Percentiles rank a stretch among this genome's conserved stretches.
These are phyloP conservation scores for Colletes gigas DNA, from an alignment of 1,140 invertebrate species.

Conservation along the genomic window DNA sequence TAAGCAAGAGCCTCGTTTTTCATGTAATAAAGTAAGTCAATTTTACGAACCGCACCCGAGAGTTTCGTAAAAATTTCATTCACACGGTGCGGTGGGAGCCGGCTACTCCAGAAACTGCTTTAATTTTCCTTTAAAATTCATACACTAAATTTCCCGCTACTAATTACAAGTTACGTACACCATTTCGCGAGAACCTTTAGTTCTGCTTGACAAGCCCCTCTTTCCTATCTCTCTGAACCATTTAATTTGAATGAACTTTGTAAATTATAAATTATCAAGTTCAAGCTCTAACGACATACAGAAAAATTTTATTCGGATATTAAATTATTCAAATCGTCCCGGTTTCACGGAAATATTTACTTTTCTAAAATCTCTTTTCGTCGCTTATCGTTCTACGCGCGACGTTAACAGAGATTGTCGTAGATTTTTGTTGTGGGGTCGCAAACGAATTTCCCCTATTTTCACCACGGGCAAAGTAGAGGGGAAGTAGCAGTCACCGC, in stretches of 20 bases:
- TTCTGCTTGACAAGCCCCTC: neutral
- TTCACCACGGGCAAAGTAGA: constrained; percentile 27
- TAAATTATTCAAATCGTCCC: no score
- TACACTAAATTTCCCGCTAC: constrained; percentile 20
- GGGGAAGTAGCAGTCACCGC: constrained; percentile 8
- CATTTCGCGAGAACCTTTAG: neutral
- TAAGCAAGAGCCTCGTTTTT: neutral
- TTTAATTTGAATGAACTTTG: constrained; percentile 5
- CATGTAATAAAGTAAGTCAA: constrained; percentile 10
- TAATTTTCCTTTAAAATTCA: constrained; percentile 28
- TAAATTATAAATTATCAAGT: neutral
- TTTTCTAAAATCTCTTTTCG: neutral
- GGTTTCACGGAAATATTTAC: neutral
- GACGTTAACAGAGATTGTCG: constrained; percentile 10
- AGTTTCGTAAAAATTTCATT: constrained; percentile 41
- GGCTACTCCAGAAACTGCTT: neutral
- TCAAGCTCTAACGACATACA: no score
- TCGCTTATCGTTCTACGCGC: neutral
- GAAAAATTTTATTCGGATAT: no score
- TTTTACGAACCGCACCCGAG: neutral
- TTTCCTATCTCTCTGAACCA: neutral
- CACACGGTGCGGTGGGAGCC: neutral
- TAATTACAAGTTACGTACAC: constrained; percentile 19
- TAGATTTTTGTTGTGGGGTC: constrained; percentile 39
- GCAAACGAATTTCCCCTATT: constrained; percentile 51